Conservation (phyloP, 2,888 invertebrate genomes). For the Drosophila ochracea region DNA sequence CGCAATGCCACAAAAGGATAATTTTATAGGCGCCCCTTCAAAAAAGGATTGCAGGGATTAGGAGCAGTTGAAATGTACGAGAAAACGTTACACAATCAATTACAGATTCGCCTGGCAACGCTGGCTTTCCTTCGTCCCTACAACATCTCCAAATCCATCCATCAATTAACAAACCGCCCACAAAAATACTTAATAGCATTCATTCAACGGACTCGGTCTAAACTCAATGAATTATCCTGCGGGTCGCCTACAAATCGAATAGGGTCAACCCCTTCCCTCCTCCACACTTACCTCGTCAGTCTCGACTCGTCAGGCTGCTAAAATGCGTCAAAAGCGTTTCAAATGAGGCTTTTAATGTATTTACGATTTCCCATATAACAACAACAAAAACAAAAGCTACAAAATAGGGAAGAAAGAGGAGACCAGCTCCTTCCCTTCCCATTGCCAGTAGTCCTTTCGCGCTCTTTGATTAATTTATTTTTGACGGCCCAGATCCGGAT, state of each 20-base stretch:
- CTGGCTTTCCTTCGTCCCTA: slow-evolving; percentile 9
- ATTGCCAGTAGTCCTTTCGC: slow-evolving; percentile 44
- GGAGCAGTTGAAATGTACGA: slow-evolving; percentile 45
- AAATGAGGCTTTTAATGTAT: slow-evolving; percentile 80
- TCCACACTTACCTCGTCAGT: background rate
- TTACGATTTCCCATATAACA: slow-evolving; percentile 63
- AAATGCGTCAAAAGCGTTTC: slow-evolving; percentile 73
- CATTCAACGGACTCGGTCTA: slow-evolving; percentile 32
- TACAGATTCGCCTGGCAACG: slow-evolving; percentile 50
- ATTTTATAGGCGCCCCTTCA: slow-evolving; percentile 15
- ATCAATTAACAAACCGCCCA: slow-evolving; percentile 64
- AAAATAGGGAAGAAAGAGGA: background rate
- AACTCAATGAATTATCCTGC: slow-evolving; percentile 44
- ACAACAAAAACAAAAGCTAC: slow-evolving; percentile 18
- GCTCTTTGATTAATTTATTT: slow-evolving; percentile 65
- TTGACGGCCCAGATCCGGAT: slow-evolving; percentile 15
- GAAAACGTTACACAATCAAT: slow-evolving; percentile 69
- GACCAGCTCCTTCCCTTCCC: slow-evolving; percentile 6
- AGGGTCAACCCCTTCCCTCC: background rate
- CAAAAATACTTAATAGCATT: slow-evolving; percentile 51
- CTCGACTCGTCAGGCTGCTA: slow-evolving; percentile 2
- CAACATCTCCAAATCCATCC: slow-evolving; percentile 15
- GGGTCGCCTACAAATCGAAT: slow-evolving; percentile 12
- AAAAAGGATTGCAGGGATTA: slow-evolving; percentile 36
- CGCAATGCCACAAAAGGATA: slow-evolving; percentile 50